Conservation (phyloP, 2,113 vertebrate genomes). For the Xenopus laevis region DNA sequence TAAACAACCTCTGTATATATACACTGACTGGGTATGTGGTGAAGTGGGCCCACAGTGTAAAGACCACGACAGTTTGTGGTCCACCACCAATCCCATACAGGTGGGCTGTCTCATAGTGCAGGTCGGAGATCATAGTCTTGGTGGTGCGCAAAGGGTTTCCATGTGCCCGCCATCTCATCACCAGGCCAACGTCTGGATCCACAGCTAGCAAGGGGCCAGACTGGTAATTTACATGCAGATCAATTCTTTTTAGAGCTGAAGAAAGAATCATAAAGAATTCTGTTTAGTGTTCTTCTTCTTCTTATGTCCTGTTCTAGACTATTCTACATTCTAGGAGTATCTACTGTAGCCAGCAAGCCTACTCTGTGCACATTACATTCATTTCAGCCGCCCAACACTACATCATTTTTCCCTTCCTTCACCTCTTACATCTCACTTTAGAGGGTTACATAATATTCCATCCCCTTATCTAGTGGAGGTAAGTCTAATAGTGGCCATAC, state of each 20-base stretch:
- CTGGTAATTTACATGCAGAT: conserved; percentile 31
- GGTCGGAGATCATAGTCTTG: conserved; percentile 28
- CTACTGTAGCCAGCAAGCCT: too few relatives aligned
- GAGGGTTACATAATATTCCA: too few relatives aligned
- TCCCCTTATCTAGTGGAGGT: too few relatives aligned
- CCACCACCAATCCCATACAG: conserved; percentile 46
- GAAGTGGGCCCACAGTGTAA: conserved; percentile 49
- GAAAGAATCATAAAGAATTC: not conserved
- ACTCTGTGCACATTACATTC: too few relatives aligned
- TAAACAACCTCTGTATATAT: conserved; percentile 35
- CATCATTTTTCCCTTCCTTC: too few relatives aligned
- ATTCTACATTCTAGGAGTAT: too few relatives aligned
- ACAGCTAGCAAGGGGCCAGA: conserved; percentile 35
- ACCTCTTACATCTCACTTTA: too few relatives aligned
- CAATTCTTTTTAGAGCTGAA: conserved; percentile 44
- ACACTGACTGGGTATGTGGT: conserved; percentile 37
- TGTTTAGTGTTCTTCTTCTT: too few relatives aligned
- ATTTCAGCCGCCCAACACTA: too few relatives aligned
- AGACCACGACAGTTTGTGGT: conserved; percentile 40
- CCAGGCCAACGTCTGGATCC: conserved; percentile 24
- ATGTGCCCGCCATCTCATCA: conserved; percentile 46
- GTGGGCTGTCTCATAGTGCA: conserved; percentile 50
- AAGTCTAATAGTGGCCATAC: too few relatives aligned
- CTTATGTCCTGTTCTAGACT: too few relatives aligned
- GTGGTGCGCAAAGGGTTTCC: conserved; percentile 44